Conservation (phyloP, 2,888 invertebrate species). For the Crepidodera aurea region DNA sequence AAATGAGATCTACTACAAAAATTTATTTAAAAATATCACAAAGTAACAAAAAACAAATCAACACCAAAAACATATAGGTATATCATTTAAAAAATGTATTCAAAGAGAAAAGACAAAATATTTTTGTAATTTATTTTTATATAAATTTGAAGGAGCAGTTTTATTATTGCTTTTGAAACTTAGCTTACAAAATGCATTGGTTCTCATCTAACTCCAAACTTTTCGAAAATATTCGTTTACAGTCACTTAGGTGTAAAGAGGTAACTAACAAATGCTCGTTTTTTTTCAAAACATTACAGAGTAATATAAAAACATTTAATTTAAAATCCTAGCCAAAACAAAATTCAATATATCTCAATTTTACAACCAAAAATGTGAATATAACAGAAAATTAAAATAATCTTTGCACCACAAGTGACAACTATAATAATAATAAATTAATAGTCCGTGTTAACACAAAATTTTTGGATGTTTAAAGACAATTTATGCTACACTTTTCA, state of each 20-base stretch:
- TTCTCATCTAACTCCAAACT: conserved; percentile 19
- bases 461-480: conserved; percentile 16
- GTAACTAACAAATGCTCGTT: conserved; percentile 2
- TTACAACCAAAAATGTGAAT: background rate
- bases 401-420: conserved; percentile 17
- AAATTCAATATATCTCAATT: background rate
- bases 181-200: conserved; percentile 22
- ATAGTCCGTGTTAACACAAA: conserved; percentile 23
- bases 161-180: conserved; percentile 30
- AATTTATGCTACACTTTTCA: conserved; percentile 22
- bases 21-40: conserved; percentile 28
- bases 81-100: conserved; percentile 25
- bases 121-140: conserved; percentile 25
- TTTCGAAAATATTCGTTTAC: conserved; percentile 13
- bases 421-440: background rate
- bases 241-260: conserved; percentile 11
- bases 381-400: background rate
- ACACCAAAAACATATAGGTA: conserved; percentile 30
- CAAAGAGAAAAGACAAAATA: conserved; percentile 28
- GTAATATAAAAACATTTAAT: background rate
- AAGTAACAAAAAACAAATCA: conserved; percentile 29
- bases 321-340: background rate
- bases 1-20: conserved; percentile 32
- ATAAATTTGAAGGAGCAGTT: conserved; percentile 23
- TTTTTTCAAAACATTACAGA: background rate